Conservation (phyloP, 2,888 invertebrate genomes). For the Cenopis cana region DNA sequence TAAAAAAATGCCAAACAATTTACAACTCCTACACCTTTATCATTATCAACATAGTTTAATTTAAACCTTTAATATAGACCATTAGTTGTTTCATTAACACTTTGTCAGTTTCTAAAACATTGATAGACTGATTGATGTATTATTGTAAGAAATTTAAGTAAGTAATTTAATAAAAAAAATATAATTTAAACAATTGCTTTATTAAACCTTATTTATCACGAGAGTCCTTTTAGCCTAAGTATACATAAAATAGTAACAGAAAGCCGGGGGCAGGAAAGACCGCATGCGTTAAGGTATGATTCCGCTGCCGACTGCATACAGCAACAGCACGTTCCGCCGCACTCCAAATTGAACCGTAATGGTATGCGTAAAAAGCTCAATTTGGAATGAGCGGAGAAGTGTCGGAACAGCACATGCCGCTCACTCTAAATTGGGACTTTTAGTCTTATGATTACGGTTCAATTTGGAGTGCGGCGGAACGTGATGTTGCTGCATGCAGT, state of each 20-base stretch:
- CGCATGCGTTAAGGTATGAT: too few species aligned
- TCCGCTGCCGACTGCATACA: too few species aligned
- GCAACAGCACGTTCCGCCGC: too few species aligned
- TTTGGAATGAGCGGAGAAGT: too few species aligned
- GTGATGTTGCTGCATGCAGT: too few species aligned
- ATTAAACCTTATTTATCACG: constrained; percentile 12
- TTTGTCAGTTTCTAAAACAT: constrained; percentile 4
- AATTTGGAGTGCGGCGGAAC: too few species aligned
- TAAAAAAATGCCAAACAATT: neutral
- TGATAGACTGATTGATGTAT: constrained; percentile 28
- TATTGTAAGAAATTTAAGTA: constrained; percentile 26
- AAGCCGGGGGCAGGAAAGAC: neutral
- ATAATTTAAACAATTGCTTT: constrained; percentile 16
- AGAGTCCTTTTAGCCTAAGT: neutral
- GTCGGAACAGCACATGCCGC: too few species aligned
- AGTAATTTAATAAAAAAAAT: constrained; percentile 31
- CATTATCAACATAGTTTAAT: neutral
- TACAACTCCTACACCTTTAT: neutral
- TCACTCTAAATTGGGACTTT: too few species aligned
- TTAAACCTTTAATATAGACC: neutral
- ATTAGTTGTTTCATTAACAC: neutral
- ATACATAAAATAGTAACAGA: neutral
- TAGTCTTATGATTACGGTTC: too few species aligned
- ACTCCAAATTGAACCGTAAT: too few species aligned
- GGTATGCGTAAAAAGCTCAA: too few species aligned